Base-by-base conservation (phyloP, 2,797 vertebrate species). In the Sebastes goodei region DNA sequence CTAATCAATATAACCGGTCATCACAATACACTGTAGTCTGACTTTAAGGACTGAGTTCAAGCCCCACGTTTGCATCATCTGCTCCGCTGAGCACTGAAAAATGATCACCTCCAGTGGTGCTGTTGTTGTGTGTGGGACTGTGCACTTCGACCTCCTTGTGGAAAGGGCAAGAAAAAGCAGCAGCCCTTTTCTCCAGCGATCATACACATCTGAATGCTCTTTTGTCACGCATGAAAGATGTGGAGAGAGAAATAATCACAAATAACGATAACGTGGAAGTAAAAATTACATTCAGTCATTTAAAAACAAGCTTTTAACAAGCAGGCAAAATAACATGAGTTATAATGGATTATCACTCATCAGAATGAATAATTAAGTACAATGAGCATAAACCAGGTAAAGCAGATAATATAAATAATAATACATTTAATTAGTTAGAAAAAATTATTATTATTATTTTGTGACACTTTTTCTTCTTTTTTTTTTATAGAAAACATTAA, bases 61-160 rank as follows among this genome's bases (percentile, higher is more conserved):
- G 67, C 61, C 73, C 77, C 74, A 6, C 79, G 86, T 90, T 88
- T 88, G 89, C 77, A 92, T 93, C 91, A 90, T 96, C 81, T 88
- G 86, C 91, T 92, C 74, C 15, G 10, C 74, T 81, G 89, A 91
- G 83, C 82, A 65, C 83, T 88, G 89, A 92, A 80, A 87, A 88
- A 92, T 82, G 8, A 89, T 79, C 75, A 85, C 74, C 83, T 88
- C 77, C 85, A 84, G 72, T 71, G 63, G 78, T 25, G 82, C 76
- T 33, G 49, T n/a, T 78, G 82, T 84, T 49, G 82, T 66, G 71
- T 64, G 71, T 57, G 76, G 38, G 42, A 69, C 15, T 61, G 56
- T 92, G 89, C 67, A 68, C 91, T 92, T 71, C 91, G 89, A 90
- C 91, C 89, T 86, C 83, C 21, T 8, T 14, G 42, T 60, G 78